A percentile compares a stretch with the other conserved stretches of the same genome.
phyloP scores from a whole-genome alignment of 2,113 vertebrate species.

The Psilopogon haemacephalus region DNA sequence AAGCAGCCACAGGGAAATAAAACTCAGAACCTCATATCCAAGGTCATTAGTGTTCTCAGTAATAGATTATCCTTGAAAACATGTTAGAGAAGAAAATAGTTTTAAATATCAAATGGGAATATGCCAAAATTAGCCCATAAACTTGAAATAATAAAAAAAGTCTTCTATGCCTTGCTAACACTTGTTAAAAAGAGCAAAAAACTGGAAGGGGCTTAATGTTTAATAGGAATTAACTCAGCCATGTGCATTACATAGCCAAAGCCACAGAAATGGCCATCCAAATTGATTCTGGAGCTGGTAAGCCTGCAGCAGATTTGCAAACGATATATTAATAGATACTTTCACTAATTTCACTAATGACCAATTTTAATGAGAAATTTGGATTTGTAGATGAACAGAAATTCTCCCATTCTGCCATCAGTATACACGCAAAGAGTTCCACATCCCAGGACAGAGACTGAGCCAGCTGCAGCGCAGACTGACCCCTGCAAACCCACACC shows the following conservation, averaged over 20 bases:
- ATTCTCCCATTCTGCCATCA: background rate
- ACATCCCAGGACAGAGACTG: background rate
- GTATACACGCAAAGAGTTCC: background rate
- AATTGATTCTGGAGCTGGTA: slow-evolving; percentile 50
- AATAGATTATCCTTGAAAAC: slow-evolving; percentile 35
- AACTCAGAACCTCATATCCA: slow-evolving; percentile 51
- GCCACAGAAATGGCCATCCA: slow-evolving; percentile 6
- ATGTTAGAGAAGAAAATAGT: slow-evolving; percentile 26
- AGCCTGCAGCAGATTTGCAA: slow-evolving; percentile 49
- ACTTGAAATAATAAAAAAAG: background rate
- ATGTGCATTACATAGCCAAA: slow-evolving; percentile 13
- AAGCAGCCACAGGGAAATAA: slow-evolving; percentile 25
- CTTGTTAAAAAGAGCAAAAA: slow-evolving; percentile 47
- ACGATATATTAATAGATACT: slow-evolving; percentile 52
- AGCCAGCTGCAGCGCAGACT: background rate
- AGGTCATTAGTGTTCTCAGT: slow-evolving; percentile 44
- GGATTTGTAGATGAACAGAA: slow-evolving; percentile 41
- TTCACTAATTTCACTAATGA: slow-evolving; percentile 52
- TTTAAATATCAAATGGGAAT: slow-evolving; percentile 45
- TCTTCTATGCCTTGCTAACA: background rate
- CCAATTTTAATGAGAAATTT: slow-evolving; percentile 57
- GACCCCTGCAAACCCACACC: background rate
- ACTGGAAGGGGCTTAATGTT: slow-evolving; percentile 29
- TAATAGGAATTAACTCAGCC: slow-evolving; percentile 46
- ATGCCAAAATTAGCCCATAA: slow-evolving; percentile 46